phyloP scores from a whole-genome alignment of 2,797 vertebrate genomes.

The Bradypodion ventrale region DNA sequence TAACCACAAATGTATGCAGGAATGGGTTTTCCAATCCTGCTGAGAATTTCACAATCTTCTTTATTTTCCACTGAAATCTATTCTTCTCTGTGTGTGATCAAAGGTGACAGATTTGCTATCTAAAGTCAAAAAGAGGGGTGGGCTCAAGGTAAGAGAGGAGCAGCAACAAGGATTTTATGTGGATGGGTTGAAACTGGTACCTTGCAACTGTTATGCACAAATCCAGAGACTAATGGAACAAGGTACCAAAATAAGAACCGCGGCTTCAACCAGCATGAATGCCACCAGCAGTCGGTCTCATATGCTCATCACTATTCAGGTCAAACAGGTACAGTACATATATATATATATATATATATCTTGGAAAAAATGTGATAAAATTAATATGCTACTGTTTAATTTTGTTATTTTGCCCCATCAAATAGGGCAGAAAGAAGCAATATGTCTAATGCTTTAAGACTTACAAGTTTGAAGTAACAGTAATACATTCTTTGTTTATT shows the following conservation, averaged over 20 bases:
- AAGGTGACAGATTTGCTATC: slow-evolving; percentile 87
- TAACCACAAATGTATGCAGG: not conserved
- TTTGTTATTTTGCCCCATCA: no score
- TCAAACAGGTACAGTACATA: slow-evolving; percentile 79
- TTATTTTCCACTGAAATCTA: not conserved
- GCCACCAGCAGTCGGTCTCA: slow-evolving; percentile 89
- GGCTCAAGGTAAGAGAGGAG: slow-evolving; percentile 86
- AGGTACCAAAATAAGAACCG: slow-evolving; percentile 85
- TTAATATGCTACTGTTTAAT: no score
- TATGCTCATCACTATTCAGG: slow-evolving; percentile 86
- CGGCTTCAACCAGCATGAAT: slow-evolving; percentile 86
- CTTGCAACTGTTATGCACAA: slow-evolving; percentile 80
- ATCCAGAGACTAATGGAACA: slow-evolving; percentile 88
- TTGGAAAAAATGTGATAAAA: no score
- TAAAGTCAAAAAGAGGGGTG: slow-evolving; percentile 72
- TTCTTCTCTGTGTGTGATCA: not conserved
- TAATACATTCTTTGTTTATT: no score
- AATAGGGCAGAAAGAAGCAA: no score
- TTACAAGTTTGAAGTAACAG: no score
- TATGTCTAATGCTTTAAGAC: no score
- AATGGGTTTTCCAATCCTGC: not conserved
- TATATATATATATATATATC: no score
- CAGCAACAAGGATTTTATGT: slow-evolving; percentile 89
- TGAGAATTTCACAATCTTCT: not conserved
- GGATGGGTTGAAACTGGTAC: slow-evolving; percentile 83